Conservation (phyloP, 37 sponge, comb jelly and placozoan species). For the Aplysina aerophoba region DNA sequence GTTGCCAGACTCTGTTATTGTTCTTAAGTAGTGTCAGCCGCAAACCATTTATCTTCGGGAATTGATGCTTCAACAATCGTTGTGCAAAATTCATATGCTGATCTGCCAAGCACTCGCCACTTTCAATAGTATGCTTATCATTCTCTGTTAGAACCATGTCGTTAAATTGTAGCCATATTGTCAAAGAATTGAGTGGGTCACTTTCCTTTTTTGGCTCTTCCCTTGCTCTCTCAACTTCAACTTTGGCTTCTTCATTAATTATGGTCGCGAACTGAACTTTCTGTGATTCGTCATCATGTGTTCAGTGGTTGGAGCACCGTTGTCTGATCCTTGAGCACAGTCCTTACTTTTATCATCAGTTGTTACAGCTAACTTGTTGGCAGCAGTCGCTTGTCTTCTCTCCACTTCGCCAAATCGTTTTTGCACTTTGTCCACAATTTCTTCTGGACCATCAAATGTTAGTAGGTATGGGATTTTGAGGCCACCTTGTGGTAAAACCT, state of each 20-base stretch:
- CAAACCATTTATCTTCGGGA: slow-evolving; percentile 7
- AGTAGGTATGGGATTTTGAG: slow-evolving; percentile 28
- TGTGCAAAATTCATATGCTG: slow-evolving; percentile 16
- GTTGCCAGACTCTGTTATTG: no score
- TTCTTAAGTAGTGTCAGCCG: neutral
- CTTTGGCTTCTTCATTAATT: no score
- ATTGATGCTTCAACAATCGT: slow-evolving; percentile 1
- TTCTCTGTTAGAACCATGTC: neutral
- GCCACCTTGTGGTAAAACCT: slow-evolving; percentile 40
- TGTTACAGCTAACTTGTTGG: no score
- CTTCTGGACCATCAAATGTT: slow-evolving; percentile 23
- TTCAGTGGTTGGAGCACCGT: no score
- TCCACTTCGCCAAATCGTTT: neutral
- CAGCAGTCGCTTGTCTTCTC: no score
- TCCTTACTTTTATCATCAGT: no score
- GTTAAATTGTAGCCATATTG: neutral
- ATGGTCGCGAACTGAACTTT: no score
- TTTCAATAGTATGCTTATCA: slow-evolving; percentile 1
- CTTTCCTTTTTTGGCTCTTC: no score
- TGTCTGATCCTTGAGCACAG: no score
- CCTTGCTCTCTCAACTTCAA: no score
- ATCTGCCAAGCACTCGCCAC: neutral
- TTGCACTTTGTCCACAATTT: neutral
- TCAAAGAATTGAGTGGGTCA: neutral
- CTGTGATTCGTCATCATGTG: no score